Evolutionary conservation across 2,797 vertebrate genomes (phyloP), one percentile per base, ranked within the genome.

Genomic region (Sebastiscus albofasciatus): DNA sequence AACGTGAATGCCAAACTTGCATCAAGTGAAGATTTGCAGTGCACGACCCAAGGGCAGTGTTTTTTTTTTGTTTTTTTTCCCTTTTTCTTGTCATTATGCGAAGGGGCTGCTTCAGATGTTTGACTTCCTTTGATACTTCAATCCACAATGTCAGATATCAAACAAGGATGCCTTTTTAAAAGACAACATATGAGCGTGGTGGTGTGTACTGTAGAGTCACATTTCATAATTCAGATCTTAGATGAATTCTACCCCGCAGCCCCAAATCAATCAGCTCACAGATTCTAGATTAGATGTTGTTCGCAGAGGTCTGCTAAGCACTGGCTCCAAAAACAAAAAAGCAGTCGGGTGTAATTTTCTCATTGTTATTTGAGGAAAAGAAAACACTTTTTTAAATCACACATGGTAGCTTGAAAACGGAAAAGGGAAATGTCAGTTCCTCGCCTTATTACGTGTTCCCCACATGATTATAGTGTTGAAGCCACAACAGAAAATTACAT

Each of bases 401-500:
- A 26, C 10, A 36, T 52, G 42, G 62, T 68, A 76, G 67, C 75
- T 64, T 80, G 20, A 65, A 55, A 66, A 59, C 29, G 8, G 26
- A 20, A 18, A 59, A 39, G 49, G 67, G 36, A 91, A 91, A 88
- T 79, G 20, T 66, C 72, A 75, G 14, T 52, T 61, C 49, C 22
- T 65, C 52, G 27, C 22, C 16, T 73, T 39, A 52, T 80, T 84
- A 72, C 2, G 77, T 62, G 3, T n/a, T 14, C 67, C 68, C 13
- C 73, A 22, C 61, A 56, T 56, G 52, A 62, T 69, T 62, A 24
- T 16, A 72, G 42, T 72, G 80, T 81, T 75, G 60, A 76, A 77
- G 49, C 78, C 77, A 58, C 79, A 87, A 78, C 60, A 72, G 52
- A 77, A 84, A 73, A 67, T 46, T 5, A 13, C 67, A 87, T 24